phyloP scores from a whole-genome alignment of 2,888 invertebrate species.

The Conops quadrifasciatus region DNA sequence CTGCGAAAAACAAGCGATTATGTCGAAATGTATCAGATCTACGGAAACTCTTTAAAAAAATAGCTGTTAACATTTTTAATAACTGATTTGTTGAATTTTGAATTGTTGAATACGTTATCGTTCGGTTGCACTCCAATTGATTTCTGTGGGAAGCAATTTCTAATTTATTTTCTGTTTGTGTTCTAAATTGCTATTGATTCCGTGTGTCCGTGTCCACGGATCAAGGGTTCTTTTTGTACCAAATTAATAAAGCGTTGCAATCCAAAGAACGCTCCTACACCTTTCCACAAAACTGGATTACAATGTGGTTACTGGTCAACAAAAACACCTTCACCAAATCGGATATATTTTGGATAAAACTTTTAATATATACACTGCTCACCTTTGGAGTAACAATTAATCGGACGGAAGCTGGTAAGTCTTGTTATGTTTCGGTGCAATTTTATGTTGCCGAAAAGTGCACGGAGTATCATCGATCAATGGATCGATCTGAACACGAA shows the following conservation, averaged over 20 bases:
- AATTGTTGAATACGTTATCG: background rate
- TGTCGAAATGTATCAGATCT: background rate
- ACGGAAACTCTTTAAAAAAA: background rate
- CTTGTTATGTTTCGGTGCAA: background rate
- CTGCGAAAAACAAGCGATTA: background rate
- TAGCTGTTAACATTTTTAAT: background rate
- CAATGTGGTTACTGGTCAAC: slow-evolving; percentile 57
- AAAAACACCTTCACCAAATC: slow-evolving; percentile 56
- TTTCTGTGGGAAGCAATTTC: background rate
- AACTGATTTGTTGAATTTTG: background rate
- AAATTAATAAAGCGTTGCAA: background rate
- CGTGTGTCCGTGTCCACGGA: background rate
- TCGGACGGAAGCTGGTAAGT: slow-evolving; percentile 43
- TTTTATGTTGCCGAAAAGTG: background rate
- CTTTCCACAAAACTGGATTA: slow-evolving; percentile 53
- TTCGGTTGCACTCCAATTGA: background rate
- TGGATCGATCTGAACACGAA: slow-evolving; percentile 11
- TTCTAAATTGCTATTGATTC: background rate
- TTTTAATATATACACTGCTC: slow-evolving; percentile 42
- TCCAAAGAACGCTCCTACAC: slow-evolving; percentile 22
- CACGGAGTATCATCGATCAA: background rate
- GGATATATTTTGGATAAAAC: slow-evolving; percentile 60
- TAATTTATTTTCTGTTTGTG: no score
- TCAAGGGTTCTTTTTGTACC: background rate
- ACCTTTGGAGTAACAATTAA: slow-evolving; percentile 37